These are phyloP conservation scores for Pangasius krempfi DNA, from an alignment of 2,797 vertebrate species.

Conservation along the genomic window DNA sequence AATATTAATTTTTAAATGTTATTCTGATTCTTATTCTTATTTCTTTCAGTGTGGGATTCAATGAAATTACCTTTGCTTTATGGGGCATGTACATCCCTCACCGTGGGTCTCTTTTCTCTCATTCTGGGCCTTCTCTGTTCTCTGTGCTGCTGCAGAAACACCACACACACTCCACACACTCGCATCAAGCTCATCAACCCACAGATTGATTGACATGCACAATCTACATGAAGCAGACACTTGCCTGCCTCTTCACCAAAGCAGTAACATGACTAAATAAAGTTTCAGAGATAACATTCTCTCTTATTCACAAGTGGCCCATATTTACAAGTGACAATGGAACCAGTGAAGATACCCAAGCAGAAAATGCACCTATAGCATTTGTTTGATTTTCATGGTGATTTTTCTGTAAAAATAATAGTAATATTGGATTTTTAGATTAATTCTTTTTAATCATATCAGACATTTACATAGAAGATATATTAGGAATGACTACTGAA, in stretches of 20 bases:
- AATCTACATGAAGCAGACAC: constrained; percentile 57
- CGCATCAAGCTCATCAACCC: constrained; percentile 89
- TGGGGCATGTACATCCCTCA: constrained; percentile 80
- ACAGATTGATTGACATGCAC: constrained; percentile 89
- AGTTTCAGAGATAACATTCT: not conserved
- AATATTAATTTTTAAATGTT: not conserved
- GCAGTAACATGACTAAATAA: constrained; percentile 42
- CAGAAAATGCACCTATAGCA: not conserved
- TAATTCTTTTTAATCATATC: not conserved
- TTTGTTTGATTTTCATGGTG: not conserved
- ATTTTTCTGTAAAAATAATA: not conserved
- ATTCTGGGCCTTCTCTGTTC: constrained; percentile 90
- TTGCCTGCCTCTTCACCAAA: constrained; percentile 61
- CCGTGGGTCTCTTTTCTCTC: constrained; percentile 86
- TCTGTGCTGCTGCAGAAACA: constrained; percentile 88
- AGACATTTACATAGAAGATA: not conserved
- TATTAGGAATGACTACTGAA: not conserved
- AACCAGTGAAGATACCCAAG: not conserved
- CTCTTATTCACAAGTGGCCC: too few species aligned
- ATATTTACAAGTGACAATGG: not conserved
- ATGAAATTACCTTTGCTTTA: constrained; percentile 91
- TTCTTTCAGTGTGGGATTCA: constrained; percentile 86
- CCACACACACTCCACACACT: constrained; percentile 74
- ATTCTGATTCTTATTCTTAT: not conserved
- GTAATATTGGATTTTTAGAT: not conserved